Evolutionary conservation across 2,113 vertebrate genomes (phyloP).

Genomic region (Bungarus multicinctus): DNA sequence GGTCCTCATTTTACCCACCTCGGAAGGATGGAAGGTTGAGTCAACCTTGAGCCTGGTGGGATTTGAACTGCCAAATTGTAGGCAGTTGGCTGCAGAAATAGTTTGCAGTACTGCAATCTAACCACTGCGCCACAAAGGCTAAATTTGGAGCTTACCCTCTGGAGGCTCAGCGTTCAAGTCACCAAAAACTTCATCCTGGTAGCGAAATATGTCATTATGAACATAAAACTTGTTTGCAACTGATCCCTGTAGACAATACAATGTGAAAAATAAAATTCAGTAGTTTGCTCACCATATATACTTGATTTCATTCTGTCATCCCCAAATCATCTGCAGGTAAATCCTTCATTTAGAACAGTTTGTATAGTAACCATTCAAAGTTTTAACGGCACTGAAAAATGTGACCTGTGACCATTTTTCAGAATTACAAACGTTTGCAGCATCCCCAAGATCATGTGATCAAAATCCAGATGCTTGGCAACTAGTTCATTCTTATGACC

Average conservation of each 20-base stretch:
- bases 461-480: background rate
- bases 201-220: slow-evolving; percentile 97
- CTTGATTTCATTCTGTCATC: background rate
- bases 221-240: slow-evolving; percentile 98
- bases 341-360: background rate
- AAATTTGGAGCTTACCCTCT: slow-evolving; percentile 82
- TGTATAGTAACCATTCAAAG: background rate
- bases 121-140: too few species aligned
- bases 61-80: too few species aligned
- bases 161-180: slow-evolving; percentile 95
- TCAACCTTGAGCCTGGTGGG: too few species aligned
- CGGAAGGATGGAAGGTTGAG: too few species aligned
- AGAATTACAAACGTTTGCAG: background rate
- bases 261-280: background rate
- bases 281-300: background rate
- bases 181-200: slow-evolving; percentile 96
- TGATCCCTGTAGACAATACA: slow-evolving; percentile 79
- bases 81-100: too few species aligned
- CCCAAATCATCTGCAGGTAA: background rate
- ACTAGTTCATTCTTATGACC: background rate
- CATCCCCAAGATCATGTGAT: background rate
- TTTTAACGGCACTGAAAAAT: background rate
- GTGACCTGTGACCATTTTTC: background rate
- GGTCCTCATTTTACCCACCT: too few species aligned
- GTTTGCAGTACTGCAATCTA: too few species aligned